These are phyloP conservation scores for Nephrocerus scutellatus DNA, from an alignment of 2,888 invertebrate genomes.

Conservation along the genomic window DNA sequence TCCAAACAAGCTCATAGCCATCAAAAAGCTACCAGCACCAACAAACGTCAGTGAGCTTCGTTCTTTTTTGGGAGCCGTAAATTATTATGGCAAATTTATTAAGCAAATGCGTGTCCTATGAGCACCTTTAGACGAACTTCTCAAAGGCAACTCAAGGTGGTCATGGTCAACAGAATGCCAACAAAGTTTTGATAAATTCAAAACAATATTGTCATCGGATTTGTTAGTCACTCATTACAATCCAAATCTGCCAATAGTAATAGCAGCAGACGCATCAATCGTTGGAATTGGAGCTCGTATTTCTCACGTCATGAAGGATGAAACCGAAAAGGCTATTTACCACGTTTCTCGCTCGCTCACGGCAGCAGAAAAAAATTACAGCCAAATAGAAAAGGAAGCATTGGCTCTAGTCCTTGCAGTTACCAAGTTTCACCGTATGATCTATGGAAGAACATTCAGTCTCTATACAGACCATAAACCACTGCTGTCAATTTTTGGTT, in stretches of 20 bases:
- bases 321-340: no score
- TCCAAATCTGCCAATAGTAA: conserved; percentile 10
- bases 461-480: no score
- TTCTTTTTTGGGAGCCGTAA: conserved; percentile 8
- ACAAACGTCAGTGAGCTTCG: conserved; percentile 9
- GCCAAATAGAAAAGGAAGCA: no score
- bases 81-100: conserved; percentile 9
- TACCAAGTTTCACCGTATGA: no score
- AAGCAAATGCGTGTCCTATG: conserved; percentile 8
- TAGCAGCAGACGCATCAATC: conserved; percentile 13
- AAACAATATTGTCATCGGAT: no score
- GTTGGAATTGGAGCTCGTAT: conserved; percentile 8
- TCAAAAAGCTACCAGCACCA: conserved; percentile 9
- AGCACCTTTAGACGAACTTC: conserved; percentile 8
- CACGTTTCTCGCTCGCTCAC: no score
- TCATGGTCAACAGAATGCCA: no score
- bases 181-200: no score
- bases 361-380: no score
- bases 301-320: no score
- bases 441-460: no score
- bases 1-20: conserved; percentile 2
- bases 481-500: conserved; percentile 27
- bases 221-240: conserved; percentile 14
- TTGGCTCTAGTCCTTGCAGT: no score
- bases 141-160: conserved; percentile 6